Evolutionary conservation across 2,888 invertebrate species (phyloP).

Genomic region (Girardia tigrina): DNA sequence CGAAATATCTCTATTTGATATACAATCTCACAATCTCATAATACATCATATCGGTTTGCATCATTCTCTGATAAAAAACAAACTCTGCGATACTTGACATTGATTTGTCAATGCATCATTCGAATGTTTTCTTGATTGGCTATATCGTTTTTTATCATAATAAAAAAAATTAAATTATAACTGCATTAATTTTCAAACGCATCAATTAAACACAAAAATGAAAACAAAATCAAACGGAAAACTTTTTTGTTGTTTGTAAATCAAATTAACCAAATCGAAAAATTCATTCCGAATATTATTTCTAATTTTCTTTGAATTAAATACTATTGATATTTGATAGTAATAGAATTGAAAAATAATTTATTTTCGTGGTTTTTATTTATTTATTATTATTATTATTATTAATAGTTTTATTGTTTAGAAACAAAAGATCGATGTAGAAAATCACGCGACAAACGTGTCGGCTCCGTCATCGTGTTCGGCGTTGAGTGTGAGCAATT

Average conservation of each 20-base stretch:
- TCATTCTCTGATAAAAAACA: not conserved
- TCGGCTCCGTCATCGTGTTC: constrained; percentile 16
- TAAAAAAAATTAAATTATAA: too few relatives aligned
- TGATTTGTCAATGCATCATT: constrained; percentile 20
- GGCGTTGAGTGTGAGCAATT: constrained; percentile 7
- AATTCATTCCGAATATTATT: too few relatives aligned
- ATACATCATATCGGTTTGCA: not conserved
- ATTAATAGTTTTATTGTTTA: too few relatives aligned
- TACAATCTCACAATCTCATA: not conserved
- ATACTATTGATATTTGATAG: not conserved
- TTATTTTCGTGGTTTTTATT: not conserved
- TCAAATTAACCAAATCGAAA: too few relatives aligned
- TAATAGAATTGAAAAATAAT: not conserved
- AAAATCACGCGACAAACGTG: constrained; percentile 15
- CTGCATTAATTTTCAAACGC: too few relatives aligned
- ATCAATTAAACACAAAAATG: too few relatives aligned
- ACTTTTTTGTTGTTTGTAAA: too few relatives aligned
- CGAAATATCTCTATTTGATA: too few relatives aligned
- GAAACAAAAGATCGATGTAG: constrained; percentile 1
- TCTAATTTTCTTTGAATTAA: not conserved
- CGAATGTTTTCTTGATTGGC: not conserved
- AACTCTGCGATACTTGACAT: not conserved
- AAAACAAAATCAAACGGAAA: too few relatives aligned
- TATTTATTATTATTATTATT: too few relatives aligned
- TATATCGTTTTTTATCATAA: not conserved